phyloP scores from a whole-genome alignment of 2,797 vertebrate species.

The Acomys russatus region DNA sequence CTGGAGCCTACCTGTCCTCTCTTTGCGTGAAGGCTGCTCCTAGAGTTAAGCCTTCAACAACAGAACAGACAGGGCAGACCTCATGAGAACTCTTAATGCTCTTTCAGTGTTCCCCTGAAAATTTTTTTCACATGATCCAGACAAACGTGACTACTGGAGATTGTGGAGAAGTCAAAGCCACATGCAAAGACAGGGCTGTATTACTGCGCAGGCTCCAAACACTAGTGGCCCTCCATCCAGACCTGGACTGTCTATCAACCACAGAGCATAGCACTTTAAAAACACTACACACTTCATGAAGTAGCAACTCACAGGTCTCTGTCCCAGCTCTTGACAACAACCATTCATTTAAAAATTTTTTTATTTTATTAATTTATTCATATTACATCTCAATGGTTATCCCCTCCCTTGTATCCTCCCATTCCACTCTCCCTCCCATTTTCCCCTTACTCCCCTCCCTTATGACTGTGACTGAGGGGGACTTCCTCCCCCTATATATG shows the following conservation, averaged over 20 bases:
- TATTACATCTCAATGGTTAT: no score
- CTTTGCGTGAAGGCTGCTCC: not conserved
- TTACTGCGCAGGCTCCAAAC: not conserved
- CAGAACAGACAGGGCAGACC: not conserved
- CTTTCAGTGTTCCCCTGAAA: not conserved
- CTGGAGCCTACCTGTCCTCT: not conserved
- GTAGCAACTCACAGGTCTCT: not conserved
- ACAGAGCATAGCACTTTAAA: not conserved
- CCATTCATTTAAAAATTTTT: not conserved
- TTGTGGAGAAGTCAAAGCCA: not conserved
- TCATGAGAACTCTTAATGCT: not conserved
- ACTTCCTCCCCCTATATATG: no score
- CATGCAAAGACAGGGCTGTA: not conserved
- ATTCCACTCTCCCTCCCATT: no score
- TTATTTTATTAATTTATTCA: no score
- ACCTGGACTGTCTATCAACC: not conserved
- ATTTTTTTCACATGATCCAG: not conserved
- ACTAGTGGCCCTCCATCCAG: not conserved
- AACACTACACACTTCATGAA: not conserved
- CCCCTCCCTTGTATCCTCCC: no score
- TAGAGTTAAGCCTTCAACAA: not conserved
- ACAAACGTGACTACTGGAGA: not conserved
- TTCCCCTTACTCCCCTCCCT: no score
- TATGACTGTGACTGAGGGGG: no score
- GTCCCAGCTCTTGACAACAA: not conserved